These are phyloP conservation scores for Clusia tigrina DNA, from an alignment of 2,888 invertebrate species.

Conservation along the genomic window DNA sequence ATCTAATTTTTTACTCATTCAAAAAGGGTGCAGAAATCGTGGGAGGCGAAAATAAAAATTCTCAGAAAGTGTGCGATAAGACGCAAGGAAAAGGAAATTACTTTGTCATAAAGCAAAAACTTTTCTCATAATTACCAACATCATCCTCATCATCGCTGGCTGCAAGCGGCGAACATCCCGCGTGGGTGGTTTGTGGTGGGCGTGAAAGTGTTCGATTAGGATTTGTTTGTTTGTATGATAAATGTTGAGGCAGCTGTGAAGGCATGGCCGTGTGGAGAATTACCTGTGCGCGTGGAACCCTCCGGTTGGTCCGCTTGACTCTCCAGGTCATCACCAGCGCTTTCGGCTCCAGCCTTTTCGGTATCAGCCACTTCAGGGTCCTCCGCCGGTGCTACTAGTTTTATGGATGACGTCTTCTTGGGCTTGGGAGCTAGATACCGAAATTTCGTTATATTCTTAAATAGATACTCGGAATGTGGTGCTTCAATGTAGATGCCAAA, in stretches of 20 bases:
- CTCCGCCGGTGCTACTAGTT: constrained; percentile 19
- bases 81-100: constrained; percentile 1
- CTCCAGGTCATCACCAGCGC: constrained; percentile 46
- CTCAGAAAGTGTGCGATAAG: background rate
- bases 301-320: constrained; percentile 43
- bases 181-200: constrained; percentile 1
- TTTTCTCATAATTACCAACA: constrained; percentile 52
- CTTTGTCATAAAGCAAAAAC: background rate
- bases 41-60: constrained; percentile 26
- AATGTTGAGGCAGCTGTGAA: background rate
- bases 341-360: constrained; percentile 41
- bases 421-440: too few relatives aligned
- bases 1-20: constrained; percentile 40
- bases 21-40: constrained; percentile 35
- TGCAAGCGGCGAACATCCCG: constrained; percentile 34
- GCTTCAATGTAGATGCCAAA: too few relatives aligned
- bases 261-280: background rate
- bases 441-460: too few relatives aligned
- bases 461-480: too few relatives aligned
- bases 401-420: too few relatives aligned
- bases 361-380: constrained; percentile 23
- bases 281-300: constrained; percentile 49
- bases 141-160: constrained; percentile 63
- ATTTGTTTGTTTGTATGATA: background rate
- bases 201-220: background rate